Evolutionary conservation across 1,140 invertebrate genomes (phyloP), one percentile per base, ranked within the genome.

Genomic region (Rhopalosiphum padi): DNA sequence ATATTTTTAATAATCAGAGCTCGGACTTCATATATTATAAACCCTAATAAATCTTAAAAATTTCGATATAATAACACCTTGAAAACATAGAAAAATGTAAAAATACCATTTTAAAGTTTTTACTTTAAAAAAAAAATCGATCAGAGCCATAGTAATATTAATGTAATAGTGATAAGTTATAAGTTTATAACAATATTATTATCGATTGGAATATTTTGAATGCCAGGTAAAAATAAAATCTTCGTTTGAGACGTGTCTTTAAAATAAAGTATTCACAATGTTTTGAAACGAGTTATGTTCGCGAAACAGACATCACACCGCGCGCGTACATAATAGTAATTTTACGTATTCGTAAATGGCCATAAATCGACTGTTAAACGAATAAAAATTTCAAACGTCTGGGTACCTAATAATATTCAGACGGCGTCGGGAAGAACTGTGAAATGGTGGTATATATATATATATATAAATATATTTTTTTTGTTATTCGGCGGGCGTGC

Each of bases 401-500:
- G 53, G 25, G 51, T 35, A 90, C 21, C 35, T 89, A 53, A 89
- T 89, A 89, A 55, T 89, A 89, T 89, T 89, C 87, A 51, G 48
- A 55, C 35, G 8, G 53, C 51, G 88, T 60, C 51, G 88, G 88
- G 88, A 90, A 60, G 35, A 53, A n/a, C 48, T 11, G 87, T 23
- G 60, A n/a, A 77, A 77, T 68, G 35, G 87, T 43, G 23, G 37
- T 90, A 60, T n/a, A 21, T 77, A 35, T 77, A 18, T 51, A 51
- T 51, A 51, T 0, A 46, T 46, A 46, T 46, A 46, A 9, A 46
- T 51, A 51, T 51, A 48, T 48, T 68, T 15, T 68, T 60, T 53
- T 90, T 60, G 53, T 90, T 60, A 90, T 68, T 90, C 89, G 89
- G 53, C 89, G 37, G 37, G 37, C 89, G 89, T 68, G 53, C 89